Evolutionary conservation across 2,113 vertebrate genomes (phyloP), one percentile per base, ranked within the genome.

Genomic region (Psophia crepitans): DNA sequence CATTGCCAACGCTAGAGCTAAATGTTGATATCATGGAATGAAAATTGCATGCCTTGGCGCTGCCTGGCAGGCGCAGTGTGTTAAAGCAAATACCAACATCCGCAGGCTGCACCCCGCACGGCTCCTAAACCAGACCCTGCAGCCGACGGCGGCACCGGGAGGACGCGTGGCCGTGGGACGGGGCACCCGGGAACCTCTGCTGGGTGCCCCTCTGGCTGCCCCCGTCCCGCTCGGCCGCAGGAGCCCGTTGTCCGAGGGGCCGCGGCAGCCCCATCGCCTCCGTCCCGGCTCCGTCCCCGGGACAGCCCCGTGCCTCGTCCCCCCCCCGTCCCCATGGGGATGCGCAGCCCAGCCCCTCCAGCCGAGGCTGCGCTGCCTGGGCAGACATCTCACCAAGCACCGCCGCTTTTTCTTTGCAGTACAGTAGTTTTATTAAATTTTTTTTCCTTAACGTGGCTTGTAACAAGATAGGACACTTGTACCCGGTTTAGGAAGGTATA

Each of bases 1-100:
- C 96, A 84, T 37, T 70, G 96, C 94, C 92, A 92, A 71, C 4
- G 35, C 95, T 84, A 27, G 95, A 95, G 95, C 95, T 96, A 89
- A 96, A 94, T 49, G 71, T 74, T 96, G 96, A 56, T 93, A 53
- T 84, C 93, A 43, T n/a, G 33, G 87, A 85, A 91, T 57, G 96
- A 95, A 84, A 96, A 93, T 49, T 74, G 87, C 21, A 58, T 39
- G 89, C 51, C 77, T 56, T 16, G 90, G 85, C 68, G 90, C 70
- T 86, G 93, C 90, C 64, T 61, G 60, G 49, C 84, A 57, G 39
- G n/a, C 13, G 14, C 64, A 64, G 61, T 11, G 56, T 13, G 7
- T 26, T 48, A 54, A 68, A 90, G 89, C 49, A 54, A 85, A 85
- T 15, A 24, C 48, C 92, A 61, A 14, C 27, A 21, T 22, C 84